Percentiles rank a stretch among this genome's conserved stretches.
Conservation (phyloP, 2,113 vertebrate genomes). For the Helogale parvula region DNA sequence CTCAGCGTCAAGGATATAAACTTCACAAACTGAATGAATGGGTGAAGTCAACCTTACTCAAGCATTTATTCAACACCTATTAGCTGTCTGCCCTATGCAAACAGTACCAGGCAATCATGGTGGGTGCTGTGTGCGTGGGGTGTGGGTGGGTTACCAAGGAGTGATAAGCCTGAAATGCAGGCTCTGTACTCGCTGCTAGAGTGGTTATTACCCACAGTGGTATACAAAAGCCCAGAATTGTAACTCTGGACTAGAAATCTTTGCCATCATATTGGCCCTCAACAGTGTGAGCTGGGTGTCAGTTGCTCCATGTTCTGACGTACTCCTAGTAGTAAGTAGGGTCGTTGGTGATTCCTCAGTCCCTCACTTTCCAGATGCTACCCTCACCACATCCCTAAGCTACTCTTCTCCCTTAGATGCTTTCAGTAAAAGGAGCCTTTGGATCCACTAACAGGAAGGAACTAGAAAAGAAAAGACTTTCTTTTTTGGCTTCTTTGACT, state of each 20-base stretch:
- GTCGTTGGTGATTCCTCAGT: rapidly evolving
- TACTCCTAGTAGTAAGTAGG: no score
- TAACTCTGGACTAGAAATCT: background rate
- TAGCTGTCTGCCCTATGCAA: background rate
- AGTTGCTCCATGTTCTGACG: background rate
- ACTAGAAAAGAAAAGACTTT: background rate
- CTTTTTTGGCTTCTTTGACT: conserved; percentile 16
- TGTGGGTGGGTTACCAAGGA: rapidly evolving
- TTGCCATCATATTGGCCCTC: background rate
- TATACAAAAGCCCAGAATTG: background rate
- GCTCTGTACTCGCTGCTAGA: background rate
- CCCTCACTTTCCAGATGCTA: background rate
- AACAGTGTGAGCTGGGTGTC: background rate
- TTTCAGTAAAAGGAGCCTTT: background rate
- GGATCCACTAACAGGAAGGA: background rate
- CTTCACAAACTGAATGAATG: background rate
- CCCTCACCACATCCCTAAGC: background rate
- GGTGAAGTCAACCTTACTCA: background rate
- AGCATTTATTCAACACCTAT: background rate
- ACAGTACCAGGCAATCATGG: rapidly evolving
- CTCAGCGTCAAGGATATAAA: background rate
- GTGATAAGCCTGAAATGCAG: background rate
- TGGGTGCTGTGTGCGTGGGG: background rate
- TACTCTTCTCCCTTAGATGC: background rate
- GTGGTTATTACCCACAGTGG: background rate